phyloP scores from a whole-genome alignment of 2,888 invertebrate species.

The Idaea dimidiata region DNA sequence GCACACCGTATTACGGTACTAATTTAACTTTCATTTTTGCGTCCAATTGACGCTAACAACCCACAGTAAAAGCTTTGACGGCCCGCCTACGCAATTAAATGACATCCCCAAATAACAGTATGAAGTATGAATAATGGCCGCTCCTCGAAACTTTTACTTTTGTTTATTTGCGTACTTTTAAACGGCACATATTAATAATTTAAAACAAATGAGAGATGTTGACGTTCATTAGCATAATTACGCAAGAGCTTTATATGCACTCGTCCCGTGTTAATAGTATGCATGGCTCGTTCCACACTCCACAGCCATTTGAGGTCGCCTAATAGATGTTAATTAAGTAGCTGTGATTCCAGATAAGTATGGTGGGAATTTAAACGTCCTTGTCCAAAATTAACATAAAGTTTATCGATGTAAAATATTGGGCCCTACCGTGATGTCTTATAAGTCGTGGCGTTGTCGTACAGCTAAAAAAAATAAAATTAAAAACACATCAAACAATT shows the following conservation, averaged over 20 bases:
- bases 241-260: constrained; percentile 60
- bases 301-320: constrained; percentile 42
- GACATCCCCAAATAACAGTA: constrained; percentile 20
- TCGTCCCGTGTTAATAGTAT: constrained; percentile 52
- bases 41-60: constrained; percentile 34
- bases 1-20: constrained; percentile 12
- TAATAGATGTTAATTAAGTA: constrained; percentile 44
- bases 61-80: constrained; percentile 16
- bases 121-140: constrained; percentile 12
- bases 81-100: constrained; percentile 19
- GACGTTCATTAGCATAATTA: constrained; percentile 61
- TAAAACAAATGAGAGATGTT: constrained; percentile 52
- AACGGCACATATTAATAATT: constrained; percentile 38
- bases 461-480: too few relatives aligned
- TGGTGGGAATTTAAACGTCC: constrained; percentile 10
- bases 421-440: too few relatives aligned
- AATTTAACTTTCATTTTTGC: constrained; percentile 55
- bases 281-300: constrained; percentile 47
- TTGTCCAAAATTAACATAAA: constrained; percentile 4
- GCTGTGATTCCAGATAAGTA: constrained; percentile 28
- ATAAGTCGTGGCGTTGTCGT: too few relatives aligned
- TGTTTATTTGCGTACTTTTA: constrained; percentile 25
- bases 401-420: constrained; percentile 9
- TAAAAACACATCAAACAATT: too few relatives aligned
- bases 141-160: constrained; percentile 23